Base-by-base conservation (phyloP, 1,140 invertebrate species). In the Littorina saxatilis region DNA sequence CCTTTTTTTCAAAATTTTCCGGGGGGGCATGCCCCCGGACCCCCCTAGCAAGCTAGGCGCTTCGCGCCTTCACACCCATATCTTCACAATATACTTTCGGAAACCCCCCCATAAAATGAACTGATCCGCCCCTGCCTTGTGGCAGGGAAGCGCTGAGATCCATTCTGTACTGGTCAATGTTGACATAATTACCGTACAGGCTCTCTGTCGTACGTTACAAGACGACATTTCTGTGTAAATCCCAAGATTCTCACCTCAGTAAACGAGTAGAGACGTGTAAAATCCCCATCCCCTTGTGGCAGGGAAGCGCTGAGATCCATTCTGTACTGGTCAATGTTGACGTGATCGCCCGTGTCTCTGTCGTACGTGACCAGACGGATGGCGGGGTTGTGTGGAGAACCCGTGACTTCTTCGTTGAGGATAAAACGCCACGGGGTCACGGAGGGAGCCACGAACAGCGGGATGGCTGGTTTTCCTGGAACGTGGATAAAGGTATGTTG, bases 241-340 rank as follows among this genome's bases (percentile, higher is more conserved):
- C n/a, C n/a, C n/a, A n/a, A n/a, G 15, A 17, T 23, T 13, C 68
- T 27, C 29, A 78, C 76, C 5, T 39, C 52, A 0, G 79, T 87
- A 17, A 85, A 80, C 11, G 77, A 85, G 93, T 98, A 98, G 88
- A 97, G 96, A 13, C 95, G 91, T 73, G 93, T 92, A 96, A 97
- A 98, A 5, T 95, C 94, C 4, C 95, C 95, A 81, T 94, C 94
- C 20, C 27, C 23, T 23, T 23, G 2, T 5, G 4, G 4, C 7
- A 5, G 4, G 2, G 96, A 95, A 79, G 94, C 93, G 4, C 94
- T 94, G 84, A 98, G 92, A 92, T 98, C 96, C 90, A 98, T 93
- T 93, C 96, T 98, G 91, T 96, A 98, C 93, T 98, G 97, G 3
- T 95, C 95, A 92, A 97, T 98, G 93, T 98, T 96, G 88, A 97